Conservation (phyloP, 1,140 invertebrate species). For the Notospermus geniculatus region DNA sequence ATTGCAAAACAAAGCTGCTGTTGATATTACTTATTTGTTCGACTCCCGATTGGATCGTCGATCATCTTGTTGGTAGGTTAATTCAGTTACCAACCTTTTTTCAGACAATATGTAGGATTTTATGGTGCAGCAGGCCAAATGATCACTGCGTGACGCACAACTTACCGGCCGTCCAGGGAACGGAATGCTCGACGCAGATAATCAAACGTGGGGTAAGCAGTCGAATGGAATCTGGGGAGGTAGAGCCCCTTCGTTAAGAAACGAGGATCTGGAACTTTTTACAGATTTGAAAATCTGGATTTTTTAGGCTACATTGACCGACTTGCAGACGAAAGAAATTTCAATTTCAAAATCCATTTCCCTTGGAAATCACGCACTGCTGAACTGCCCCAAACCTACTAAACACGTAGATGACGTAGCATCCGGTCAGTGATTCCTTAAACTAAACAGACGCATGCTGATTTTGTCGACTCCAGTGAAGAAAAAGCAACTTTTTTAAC, state of each 20-base stretch:
- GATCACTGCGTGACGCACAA: slow-evolving; percentile 75
- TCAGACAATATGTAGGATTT: slow-evolving; percentile 69
- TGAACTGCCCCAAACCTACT: no score
- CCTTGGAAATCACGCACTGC: no score
- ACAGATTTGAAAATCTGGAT: no score
- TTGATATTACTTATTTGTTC: not conserved
- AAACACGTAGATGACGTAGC: no score
- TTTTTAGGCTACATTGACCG: no score
- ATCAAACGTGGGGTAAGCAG: slow-evolving; percentile 39
- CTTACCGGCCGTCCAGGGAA: slow-evolving; percentile 90
- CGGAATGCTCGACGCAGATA: slow-evolving; percentile 48
- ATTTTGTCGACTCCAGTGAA: slow-evolving; percentile 15
- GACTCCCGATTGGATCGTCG: not conserved
- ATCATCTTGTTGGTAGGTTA: slow-evolving; percentile 5
- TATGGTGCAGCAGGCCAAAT: slow-evolving; percentile 75
- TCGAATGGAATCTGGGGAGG: no score
- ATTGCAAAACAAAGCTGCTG: not conserved
- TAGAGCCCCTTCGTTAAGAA: no score
- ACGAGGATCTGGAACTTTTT: no score
- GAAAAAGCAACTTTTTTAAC: not conserved
- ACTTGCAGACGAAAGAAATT: no score
- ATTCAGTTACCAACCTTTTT: slow-evolving; percentile 15
- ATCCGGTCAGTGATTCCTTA: no score
- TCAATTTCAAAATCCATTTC: no score
- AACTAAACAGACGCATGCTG: no score